Base-by-base conservation (phyloP, 2,113 vertebrate species). In the Climacteris rufus region DNA sequence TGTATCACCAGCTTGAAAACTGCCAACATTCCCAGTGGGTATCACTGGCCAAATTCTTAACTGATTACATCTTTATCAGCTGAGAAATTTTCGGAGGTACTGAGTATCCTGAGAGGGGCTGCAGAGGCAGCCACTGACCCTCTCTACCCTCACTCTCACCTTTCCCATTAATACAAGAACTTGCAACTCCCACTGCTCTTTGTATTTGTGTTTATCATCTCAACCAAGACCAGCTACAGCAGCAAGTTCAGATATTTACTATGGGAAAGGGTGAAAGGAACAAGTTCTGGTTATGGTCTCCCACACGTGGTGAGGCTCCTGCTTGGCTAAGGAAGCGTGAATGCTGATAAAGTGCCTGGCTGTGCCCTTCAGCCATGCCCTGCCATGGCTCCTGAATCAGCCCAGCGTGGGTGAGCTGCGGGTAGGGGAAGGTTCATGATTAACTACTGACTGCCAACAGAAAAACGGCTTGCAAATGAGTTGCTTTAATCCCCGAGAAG, bases 381-480 rank as follows among this genome's bases (percentile, higher is more conserved):
- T 86, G 65, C 69, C 78, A 52, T 0, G 11, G 54, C 66, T 94
- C 59, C 91, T 71, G 80, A 89, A 94, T 90, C 91, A 95, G 70
- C n/a, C 15, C 90, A 66, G 77, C 11, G 47, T 39, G 81, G 87
- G 52, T 78, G 81, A 87, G 77, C 75, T 95, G 87, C 56, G 94
- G 83, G 72, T 21, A 86, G 63, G 53, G 63, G 68, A 93, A 71
- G 83, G 78, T 71, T 93, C 75, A 80, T 23, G 42, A 76, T 71
- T 77, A 94, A 87, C 83, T 88, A 91, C 71, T 94, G 86, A 50
- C 23, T 80, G 60, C 60, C 81, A 92, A 74, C 72, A 96, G 83
- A 91, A 91, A 87, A 84, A 94, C 76, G 61, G 70, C 50, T 96
- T 94, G 81, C 75, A 88, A 88, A 93, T 94, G 60, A 94, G 71